phyloP scores from a whole-genome alignment of 2,888 invertebrate genomes.

The Elgonia sp. region DNA sequence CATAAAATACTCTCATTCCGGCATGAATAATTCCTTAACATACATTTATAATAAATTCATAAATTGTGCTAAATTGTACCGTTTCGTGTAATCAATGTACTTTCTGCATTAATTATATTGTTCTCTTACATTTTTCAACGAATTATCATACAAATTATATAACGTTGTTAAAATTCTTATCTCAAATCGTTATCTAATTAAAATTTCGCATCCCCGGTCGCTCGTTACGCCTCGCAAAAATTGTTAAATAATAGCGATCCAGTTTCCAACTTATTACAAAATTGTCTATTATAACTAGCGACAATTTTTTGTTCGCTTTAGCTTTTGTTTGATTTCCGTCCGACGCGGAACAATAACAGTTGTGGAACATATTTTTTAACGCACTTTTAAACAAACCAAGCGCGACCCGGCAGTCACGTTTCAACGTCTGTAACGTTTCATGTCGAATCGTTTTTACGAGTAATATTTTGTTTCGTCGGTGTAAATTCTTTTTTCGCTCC shows the following conservation, averaged over 20 bases:
- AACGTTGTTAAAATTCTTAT: background rate
- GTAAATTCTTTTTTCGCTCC: conserved; percentile 55
- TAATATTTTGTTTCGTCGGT: conserved; percentile 57
- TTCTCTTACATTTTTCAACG: background rate
- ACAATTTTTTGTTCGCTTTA: conserved; percentile 16
- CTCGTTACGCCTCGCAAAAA: too few relatives aligned
- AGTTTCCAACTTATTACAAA: conserved; percentile 2
- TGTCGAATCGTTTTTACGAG: conserved; percentile 43
- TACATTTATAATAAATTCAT: conserved; percentile 7
- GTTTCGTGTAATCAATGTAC: conserved; percentile 2
- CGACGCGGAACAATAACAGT: conserved; percentile 48
- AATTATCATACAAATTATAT: background rate
- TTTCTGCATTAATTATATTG: background rate
- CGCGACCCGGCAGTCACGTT: conserved; percentile 45
- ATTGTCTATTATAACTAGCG: conserved; percentile 11
- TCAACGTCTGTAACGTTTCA: conserved; percentile 42
- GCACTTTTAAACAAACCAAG: conserved; percentile 54
- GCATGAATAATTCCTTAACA: background rate
- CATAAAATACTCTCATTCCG: background rate
- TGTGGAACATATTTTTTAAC: conserved; percentile 52
- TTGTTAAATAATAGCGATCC: too few relatives aligned
- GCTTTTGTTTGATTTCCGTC: conserved; percentile 48
- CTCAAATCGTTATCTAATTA: too few relatives aligned
- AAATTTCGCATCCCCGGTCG: too few relatives aligned
- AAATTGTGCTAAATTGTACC: conserved; percentile 6